Evolutionary conservation across 2,113 vertebrate genomes (phyloP).

Genomic region (Gymnocephalus cernua): DNA sequence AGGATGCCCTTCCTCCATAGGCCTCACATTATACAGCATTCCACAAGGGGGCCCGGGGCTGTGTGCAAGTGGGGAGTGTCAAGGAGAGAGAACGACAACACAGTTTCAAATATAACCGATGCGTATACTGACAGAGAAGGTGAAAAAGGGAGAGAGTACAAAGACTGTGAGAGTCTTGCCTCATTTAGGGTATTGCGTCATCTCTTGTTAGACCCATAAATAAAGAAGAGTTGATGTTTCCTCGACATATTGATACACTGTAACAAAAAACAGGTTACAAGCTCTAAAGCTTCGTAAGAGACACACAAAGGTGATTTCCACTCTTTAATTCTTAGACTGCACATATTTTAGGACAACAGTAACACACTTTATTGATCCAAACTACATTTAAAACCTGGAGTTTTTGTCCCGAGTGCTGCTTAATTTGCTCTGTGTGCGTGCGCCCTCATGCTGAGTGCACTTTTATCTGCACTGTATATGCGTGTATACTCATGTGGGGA

Average conservation of each 20-base stretch:
- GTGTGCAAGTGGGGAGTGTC: slow-evolving; percentile 71
- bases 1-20: slow-evolving; percentile 83
- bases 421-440: slow-evolving; percentile 3
- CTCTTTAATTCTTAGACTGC: background rate
- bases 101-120: slow-evolving; percentile 59
- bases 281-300: background rate
- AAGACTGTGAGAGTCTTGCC: slow-evolving; percentile 13
- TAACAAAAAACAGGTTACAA: background rate
- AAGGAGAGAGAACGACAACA: slow-evolving; percentile 62
- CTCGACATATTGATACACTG: slow-evolving; percentile 1
- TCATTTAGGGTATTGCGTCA: background rate
- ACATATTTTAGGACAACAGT: background rate
- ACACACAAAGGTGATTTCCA: background rate
- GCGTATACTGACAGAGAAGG: slow-evolving; percentile 28
- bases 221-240: slow-evolving; percentile 6
- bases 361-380: slow-evolving; percentile 16
- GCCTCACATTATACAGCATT: slow-evolving; percentile 82
- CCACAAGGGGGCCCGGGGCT: slow-evolving; percentile 79
- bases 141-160: slow-evolving; percentile 23
- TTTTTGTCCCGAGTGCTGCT: background rate
- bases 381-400: slow-evolving; percentile 18
- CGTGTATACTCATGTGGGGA: slow-evolving; percentile 47
- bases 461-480: slow-evolving; percentile 45
- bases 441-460: slow-evolving; percentile 18
- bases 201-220: slow-evolving; percentile 24